These are phyloP conservation scores for Limnothrissa miodon DNA, from an alignment of 2,113 vertebrate genomes.

Conservation along the genomic window DNA sequence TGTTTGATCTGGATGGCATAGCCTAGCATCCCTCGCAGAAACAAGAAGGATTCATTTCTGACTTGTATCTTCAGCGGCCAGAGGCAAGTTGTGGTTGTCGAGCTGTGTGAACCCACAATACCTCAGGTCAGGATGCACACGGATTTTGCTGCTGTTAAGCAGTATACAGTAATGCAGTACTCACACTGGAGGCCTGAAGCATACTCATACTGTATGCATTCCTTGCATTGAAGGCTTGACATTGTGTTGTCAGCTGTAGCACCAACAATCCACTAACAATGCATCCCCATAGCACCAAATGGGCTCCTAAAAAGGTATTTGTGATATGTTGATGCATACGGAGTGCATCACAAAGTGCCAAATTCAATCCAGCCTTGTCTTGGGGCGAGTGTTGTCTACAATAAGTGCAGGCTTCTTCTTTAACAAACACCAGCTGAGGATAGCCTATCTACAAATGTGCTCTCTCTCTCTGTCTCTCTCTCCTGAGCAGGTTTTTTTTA, in stretches of 20 bases:
- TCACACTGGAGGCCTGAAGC: neutral
- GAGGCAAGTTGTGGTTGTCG: neutral
- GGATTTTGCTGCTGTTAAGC: neutral
- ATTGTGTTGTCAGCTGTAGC: neutral
- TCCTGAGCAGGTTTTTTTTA: conserved; percentile 63
- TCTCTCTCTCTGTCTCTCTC: conserved; percentile 59
- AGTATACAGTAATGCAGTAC: neutral
- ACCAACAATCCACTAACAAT: neutral
- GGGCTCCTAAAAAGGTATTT: conserved; percentile 43
- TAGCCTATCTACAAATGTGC: conserved; percentile 74
- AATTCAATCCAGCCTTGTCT: conserved; percentile 74
- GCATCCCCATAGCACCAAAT: conserved; percentile 41
- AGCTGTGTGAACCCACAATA: neutral
- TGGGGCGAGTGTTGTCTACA: conserved; percentile 74
- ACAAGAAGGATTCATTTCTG: neutral
- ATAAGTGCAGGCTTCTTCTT: conserved; percentile 75
- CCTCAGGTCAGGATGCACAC: neutral
- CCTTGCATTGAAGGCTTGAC: neutral
- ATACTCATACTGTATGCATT: neutral
- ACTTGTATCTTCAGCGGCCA: neutral
- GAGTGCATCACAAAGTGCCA: conserved; percentile 47
- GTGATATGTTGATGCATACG: conserved; percentile 49
- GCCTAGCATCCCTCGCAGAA: neutral
- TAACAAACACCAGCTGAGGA: conserved; percentile 89
- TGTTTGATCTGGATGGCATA: neutral